Evolutionary conservation across 2,797 vertebrate species (phyloP), one percentile per base, ranked within the genome.

Genomic region (Diceros bicornis): DNA sequence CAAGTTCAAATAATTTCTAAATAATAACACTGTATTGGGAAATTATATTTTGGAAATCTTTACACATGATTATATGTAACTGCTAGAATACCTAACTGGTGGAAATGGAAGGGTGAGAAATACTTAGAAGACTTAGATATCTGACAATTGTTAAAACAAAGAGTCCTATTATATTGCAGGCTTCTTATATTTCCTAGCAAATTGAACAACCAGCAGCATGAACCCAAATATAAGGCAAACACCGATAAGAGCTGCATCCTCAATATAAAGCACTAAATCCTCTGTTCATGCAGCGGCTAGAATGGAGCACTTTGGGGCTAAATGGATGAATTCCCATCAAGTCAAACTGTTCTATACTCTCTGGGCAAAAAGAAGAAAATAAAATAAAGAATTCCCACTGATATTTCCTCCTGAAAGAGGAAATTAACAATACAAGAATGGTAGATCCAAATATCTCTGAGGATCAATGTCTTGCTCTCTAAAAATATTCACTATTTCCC

Each of bases 241-340:
- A 55, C 32, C 11, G 75, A 27, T 61, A 41, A 74, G 12, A 91
- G 32, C 12, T 90, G 18, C 17, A 47, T 55, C 61, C 1, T 82
- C 8, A 47, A 0, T 85, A 69, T 32, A 75, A 71, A 59, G 11
- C 27, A 32, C 29, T 50, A 64, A 92, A n/a, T 79, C 17, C 7
- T 72, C 81, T 95, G 29, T 41, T 96, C 92, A 81, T 74, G 29
- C 68, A 91, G 29, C 72, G 95, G 87, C 4, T 84, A 81, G 32
- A 64, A 89, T 9, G 69, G 55, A 90, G 5, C 11, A 93, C 21
- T 64, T 55, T 79, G 47, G 16, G 32, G 8, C 23, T 90, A 84
- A 89, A 66, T 37, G n/a, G 9, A 37, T 17, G 55, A 68, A 41
- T 72, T 81, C 16, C 47, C 82, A 61, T 61, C 25, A 88, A 72